phyloP scores from a whole-genome alignment of 2,888 invertebrate genomes.

The Flexamia atlantica region DNA sequence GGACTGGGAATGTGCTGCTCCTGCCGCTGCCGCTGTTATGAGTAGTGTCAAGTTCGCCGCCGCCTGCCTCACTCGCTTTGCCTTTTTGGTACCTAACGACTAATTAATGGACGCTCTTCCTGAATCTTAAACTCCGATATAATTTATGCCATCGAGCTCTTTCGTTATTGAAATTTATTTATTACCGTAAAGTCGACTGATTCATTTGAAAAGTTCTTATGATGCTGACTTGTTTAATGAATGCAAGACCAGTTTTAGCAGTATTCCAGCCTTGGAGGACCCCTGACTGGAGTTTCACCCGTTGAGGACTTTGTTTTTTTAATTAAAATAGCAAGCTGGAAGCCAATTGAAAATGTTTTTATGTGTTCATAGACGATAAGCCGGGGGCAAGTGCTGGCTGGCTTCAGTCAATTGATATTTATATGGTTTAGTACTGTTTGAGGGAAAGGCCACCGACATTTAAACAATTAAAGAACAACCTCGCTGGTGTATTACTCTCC shows the following conservation, averaged over 20 bases:
- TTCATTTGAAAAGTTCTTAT: background rate
- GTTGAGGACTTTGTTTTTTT: too few species aligned
- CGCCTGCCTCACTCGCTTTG: background rate
- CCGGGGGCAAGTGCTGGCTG: too few species aligned
- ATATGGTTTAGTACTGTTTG: too few species aligned
- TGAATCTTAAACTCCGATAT: background rate
- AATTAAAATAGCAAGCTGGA: background rate
- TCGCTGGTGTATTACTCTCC: background rate
- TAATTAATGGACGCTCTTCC: conserved; percentile 16
- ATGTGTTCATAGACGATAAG: too few species aligned
- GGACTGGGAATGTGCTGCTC: conserved; percentile 36
- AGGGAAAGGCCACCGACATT: background rate
- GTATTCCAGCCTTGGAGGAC: background rate
- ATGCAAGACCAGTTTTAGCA: too few species aligned
- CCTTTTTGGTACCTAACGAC: background rate
- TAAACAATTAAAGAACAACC: background rate
- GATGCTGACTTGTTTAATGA: background rate
- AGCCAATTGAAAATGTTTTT: too few species aligned
- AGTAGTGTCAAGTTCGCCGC: conserved; percentile 38
- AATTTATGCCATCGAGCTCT: conserved; percentile 8
- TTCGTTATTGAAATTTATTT: background rate
- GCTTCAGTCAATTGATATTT: too few species aligned
- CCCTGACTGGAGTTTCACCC: background rate
- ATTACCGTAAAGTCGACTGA: background rate
- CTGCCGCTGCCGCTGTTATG: conserved; percentile 9